Percentiles rank a stretch among this genome's conserved stretches.
phyloP scores from a whole-genome alignment of 2,113 vertebrate genomes.

The Dendrocopos noguchii region DNA sequence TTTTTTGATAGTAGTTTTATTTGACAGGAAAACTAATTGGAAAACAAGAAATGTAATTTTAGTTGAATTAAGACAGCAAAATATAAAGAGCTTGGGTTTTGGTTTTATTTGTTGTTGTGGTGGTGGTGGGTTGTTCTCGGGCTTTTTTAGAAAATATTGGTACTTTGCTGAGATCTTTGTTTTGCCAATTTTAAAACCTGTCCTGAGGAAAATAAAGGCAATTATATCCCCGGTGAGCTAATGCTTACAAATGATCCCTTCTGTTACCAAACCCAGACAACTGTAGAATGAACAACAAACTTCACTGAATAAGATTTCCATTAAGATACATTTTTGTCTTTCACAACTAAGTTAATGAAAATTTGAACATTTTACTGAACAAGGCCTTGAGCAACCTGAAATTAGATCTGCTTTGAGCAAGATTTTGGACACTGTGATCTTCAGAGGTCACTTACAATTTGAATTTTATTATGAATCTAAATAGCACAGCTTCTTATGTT shows the following conservation, averaged over 20 bases:
- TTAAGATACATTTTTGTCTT: background rate
- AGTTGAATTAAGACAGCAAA: background rate
- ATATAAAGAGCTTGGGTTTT: background rate
- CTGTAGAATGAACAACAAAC: background rate
- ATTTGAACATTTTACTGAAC: background rate
- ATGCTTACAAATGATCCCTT: background rate
- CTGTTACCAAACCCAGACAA: background rate
- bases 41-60: background rate
- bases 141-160: background rate
- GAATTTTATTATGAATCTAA: background rate
- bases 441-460: background rate
- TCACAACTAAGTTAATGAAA: background rate
- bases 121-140: background rate
- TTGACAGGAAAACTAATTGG: background rate
- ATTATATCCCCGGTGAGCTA: background rate
- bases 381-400: background rate
- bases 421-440: background rate
- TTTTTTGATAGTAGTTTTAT: background rate
- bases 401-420: background rate
- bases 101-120: too few relatives aligned
- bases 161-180: fast-evolving
- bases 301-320: background rate
- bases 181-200: background rate
- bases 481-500: background rate
- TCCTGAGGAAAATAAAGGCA: background rate